Evolutionary conservation across 2,113 vertebrate species (phyloP), one percentile per base, ranked within the genome.

Genomic region (Phyllostomus discolor): DNA sequence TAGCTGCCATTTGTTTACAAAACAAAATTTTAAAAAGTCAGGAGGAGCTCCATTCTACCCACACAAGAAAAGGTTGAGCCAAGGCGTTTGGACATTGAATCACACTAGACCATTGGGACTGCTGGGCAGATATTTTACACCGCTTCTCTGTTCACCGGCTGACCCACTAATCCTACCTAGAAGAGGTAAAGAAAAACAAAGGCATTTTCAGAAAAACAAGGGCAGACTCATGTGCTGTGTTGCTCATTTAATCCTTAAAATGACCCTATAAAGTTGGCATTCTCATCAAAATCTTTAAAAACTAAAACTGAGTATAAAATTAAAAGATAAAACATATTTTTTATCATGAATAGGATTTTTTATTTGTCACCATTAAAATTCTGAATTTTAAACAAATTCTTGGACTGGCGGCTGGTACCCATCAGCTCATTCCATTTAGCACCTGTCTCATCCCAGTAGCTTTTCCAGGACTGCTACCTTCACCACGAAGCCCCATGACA

Each of bases 1-100:
- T 92, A 96, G 57, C 26, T 66, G 92, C 78, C 35, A 41, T 82
- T 90, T 82, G 80, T 57, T 90, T 88, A 85, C 6, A 96, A 81
- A 54, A 66, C 8, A n/a, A 70, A 92, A 81, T 22, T 57, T 57
- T 19, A 81, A 46, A 19, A 64, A 92, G 50, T 62, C 46, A 84
- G 12, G 48, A 91, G 19, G 20, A 15, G 16, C 35, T 33, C n/a
- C 22, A 69, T 26, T 59, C 16, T 46, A 95, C 20, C 48, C 66
- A 43, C n/a, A 62, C 24, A 50, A 67, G 31, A 80, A 62, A 46
- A 66, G 14, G 15, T 1, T 26, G 62, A 90, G 28, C 69, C 54
- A 93, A 83, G 72, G 70, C 28, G 15, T 73, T 72, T 54, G 64
- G 6, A 28, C 1, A 54, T 50, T 73, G 41, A 88, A 88, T 26